Conservation (phyloP, 2,113 vertebrate genomes). For the Penelope pileata region DNA sequence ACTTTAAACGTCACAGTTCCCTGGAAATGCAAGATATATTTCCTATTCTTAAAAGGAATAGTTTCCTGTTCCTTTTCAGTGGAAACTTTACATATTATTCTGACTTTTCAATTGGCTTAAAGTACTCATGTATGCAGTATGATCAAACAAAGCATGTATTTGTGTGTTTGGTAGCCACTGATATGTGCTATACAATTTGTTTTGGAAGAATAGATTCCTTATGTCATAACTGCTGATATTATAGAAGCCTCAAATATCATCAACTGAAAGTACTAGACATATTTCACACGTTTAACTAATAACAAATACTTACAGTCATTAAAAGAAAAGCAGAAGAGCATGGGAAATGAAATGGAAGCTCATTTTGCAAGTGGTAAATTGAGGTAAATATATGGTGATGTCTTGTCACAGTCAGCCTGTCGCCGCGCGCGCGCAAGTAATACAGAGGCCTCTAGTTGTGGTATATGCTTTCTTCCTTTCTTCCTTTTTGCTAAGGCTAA, state of each 20-base stretch:
- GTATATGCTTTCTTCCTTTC: too few relatives aligned
- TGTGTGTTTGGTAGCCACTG: not conserved
- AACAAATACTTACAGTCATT: not conserved
- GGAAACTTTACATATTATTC: not conserved
- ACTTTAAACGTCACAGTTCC: not conserved
- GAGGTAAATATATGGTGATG: not conserved
- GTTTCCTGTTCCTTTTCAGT: not conserved
- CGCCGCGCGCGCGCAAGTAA: too few relatives aligned
- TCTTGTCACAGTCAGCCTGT: not conserved
- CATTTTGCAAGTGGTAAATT: not conserved
- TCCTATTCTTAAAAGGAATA: not conserved
- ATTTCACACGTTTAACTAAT: not conserved
- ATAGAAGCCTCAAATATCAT: rapidly evolving
- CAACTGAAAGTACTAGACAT: not conserved
- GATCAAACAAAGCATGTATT: not conserved
- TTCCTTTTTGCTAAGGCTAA: too few relatives aligned
- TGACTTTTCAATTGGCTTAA: not conserved
- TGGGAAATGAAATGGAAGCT: not conserved
- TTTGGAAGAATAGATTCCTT: not conserved
- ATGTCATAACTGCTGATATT: not conserved
- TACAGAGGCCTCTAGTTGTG: too few relatives aligned
- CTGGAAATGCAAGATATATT: not conserved
- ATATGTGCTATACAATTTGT: rapidly evolving
- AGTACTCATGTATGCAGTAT: not conserved
- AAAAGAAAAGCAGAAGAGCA: not conserved